Percentiles rank a stretch among this genome's conserved stretches.
These are phyloP conservation scores for Drosophila biarmipes DNA, from an alignment of 1,140 invertebrate species.

Conservation along the genomic window DNA sequence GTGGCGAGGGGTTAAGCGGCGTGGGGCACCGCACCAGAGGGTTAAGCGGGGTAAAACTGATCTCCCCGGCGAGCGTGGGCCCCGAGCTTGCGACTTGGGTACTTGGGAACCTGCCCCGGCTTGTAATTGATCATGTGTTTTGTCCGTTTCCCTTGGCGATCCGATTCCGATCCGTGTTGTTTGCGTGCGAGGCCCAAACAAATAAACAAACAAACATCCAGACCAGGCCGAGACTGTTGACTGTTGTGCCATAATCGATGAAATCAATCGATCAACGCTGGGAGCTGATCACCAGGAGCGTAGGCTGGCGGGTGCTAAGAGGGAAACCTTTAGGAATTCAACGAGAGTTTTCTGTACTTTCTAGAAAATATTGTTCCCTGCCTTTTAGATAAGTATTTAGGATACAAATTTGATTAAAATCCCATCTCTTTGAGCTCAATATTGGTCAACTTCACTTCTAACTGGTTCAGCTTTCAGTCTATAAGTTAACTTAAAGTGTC, in stretches of 20 bases:
- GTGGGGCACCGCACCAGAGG: not conserved
- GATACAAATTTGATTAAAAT: too few species aligned
- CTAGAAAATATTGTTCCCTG: too few species aligned
- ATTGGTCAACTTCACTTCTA: too few species aligned
- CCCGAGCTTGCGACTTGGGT: slow-evolving; percentile 28
- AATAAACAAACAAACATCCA: slow-evolving; percentile 72
- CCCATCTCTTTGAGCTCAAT: too few species aligned
- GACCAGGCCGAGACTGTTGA: slow-evolving; percentile 42
- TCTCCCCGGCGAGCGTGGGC: slow-evolving; percentile 39
- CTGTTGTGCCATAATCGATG: slow-evolving; percentile 77
- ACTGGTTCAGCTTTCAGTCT: too few species aligned
- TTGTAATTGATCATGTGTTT: slow-evolving; percentile 82
- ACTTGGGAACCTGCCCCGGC: slow-evolving; percentile 44
- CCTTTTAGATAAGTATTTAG: too few species aligned
- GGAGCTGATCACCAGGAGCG: slow-evolving; percentile 33
- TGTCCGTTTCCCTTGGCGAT: slow-evolving; percentile 36
- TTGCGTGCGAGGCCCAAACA: slow-evolving; percentile 55
- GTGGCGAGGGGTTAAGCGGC: slow-evolving; percentile 21
- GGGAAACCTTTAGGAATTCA: not conserved
- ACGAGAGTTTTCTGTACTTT: too few species aligned
- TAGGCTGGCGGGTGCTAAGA: not conserved
- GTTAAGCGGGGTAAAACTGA: slow-evolving; percentile 1
- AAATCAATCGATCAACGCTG: slow-evolving; percentile 76
- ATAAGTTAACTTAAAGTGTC: too few species aligned
- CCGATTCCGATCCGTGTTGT: slow-evolving; percentile 31